Evolutionary conservation across 2,113 vertebrate species (phyloP).

Genomic region (Mystacornis crossleyi): DNA sequence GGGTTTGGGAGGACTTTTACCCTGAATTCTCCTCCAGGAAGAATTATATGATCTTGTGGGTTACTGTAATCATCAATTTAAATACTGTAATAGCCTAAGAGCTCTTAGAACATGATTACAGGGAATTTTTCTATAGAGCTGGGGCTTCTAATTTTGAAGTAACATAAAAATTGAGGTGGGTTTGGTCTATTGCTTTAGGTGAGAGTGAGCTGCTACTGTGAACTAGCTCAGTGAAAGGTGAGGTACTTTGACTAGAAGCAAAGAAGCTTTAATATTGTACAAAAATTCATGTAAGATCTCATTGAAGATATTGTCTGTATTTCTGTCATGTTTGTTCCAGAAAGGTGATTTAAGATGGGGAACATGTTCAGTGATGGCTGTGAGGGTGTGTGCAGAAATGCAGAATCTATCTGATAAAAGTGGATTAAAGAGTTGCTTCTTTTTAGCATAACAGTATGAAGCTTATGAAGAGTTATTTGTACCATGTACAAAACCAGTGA

Average conservation of each 20-base stretch:
- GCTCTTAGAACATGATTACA: slow-evolving; percentile 9
- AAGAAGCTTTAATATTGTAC: background rate
- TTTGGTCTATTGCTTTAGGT: background rate
- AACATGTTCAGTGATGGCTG: background rate
- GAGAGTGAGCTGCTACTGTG: background rate
- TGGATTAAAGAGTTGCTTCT: background rate
- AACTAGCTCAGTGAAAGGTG: background rate
- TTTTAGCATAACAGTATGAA: background rate
- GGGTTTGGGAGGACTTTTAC: background rate
- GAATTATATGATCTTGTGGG: background rate
- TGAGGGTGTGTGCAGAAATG: background rate
- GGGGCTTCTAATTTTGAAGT: background rate
- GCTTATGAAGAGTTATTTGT: background rate
- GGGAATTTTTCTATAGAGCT: background rate
- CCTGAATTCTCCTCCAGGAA: background rate
- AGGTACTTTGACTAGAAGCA: background rate
- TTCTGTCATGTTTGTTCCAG: background rate
- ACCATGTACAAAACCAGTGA: background rate
- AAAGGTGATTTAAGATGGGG: background rate
- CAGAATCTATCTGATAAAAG: background rate
- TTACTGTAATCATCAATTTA: background rate
- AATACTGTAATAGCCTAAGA: background rate
- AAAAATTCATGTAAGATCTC: background rate
- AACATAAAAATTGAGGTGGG: background rate
- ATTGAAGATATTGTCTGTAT: background rate